A percentile compares a stretch with the other conserved stretches of the same genome.
These are phyloP conservation scores for Chionomys nivalis DNA, from an alignment of 2,113 vertebrate species.

Conservation along the genomic window DNA sequence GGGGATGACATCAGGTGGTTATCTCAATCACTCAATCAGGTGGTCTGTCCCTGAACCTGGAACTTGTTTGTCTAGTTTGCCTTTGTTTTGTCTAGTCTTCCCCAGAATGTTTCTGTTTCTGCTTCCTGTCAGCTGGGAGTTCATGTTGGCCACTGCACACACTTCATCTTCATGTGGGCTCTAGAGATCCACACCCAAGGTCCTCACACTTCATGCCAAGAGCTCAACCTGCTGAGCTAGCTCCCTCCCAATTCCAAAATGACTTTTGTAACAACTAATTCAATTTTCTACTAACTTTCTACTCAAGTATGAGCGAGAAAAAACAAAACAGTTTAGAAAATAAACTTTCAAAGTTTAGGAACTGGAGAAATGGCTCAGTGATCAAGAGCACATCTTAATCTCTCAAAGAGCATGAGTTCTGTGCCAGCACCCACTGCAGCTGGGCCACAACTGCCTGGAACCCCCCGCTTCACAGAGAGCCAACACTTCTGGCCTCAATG, in stretches of 20 bases:
- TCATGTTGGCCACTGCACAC: background rate
- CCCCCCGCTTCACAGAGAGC: background rate
- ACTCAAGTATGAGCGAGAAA: background rate
- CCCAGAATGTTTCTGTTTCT: background rate
- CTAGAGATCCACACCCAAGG: background rate
- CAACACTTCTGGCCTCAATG: background rate
- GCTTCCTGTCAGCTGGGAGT: background rate
- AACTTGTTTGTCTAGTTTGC: background rate
- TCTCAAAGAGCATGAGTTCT: background rate
- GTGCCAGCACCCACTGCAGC: background rate
- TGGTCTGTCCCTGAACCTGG: background rate
- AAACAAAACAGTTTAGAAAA: slow-evolving; percentile 30
- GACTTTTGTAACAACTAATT: background rate
- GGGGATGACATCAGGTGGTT: background rate
- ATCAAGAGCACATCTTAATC: background rate
- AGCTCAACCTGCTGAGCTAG: background rate
- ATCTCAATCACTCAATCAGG: background rate
- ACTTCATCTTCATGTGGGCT: background rate
- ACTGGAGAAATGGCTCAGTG: background rate
- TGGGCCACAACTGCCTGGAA: background rate
- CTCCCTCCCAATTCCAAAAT: slow-evolving; percentile 21
- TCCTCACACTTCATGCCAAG: background rate
- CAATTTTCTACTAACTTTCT: slow-evolving; percentile 51
- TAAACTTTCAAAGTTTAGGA: background rate
- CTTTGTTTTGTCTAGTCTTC: background rate